These are phyloP conservation scores for Anhinga anhinga DNA, from an alignment of 2,113 vertebrate species.

Conservation along the genomic window DNA sequence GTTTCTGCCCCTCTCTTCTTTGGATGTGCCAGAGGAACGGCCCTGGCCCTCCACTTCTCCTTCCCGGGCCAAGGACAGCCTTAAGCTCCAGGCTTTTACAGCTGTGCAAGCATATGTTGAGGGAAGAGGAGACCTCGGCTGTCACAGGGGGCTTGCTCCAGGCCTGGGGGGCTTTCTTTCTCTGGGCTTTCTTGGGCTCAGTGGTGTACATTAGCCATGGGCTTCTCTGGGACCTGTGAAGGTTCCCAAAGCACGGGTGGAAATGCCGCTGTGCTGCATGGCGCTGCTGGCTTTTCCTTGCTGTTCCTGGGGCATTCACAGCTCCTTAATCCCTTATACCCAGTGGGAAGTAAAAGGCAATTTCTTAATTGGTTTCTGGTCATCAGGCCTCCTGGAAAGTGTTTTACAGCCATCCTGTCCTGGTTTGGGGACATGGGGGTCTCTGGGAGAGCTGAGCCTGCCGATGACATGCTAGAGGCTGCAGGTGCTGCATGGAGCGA, in stretches of 20 bases:
- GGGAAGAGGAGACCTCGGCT: neutral
- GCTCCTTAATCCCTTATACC: neutral
- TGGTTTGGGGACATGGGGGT: rapidly evolving
- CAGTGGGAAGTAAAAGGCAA: neutral
- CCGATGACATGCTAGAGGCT: rapidly evolving
- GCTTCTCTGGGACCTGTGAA: neutral
- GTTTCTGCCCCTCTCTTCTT: neutral
- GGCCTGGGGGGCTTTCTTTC: neutral
- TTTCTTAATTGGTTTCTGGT: neutral
- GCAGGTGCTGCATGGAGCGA: rapidly evolving
- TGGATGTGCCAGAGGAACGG: rapidly evolving
- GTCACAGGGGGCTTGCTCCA: rapidly evolving
- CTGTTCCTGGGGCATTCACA: rapidly evolving
- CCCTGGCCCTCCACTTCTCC: neutral
- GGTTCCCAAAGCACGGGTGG: neutral
- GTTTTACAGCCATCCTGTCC: neutral
- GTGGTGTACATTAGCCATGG: rapidly evolving
- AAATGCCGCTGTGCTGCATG: rapidly evolving
- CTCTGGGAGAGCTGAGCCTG: neutral
- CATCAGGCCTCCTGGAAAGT: neutral
- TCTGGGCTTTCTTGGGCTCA: neutral
- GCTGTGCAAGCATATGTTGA: rapidly evolving
- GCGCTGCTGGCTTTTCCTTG: neutral
- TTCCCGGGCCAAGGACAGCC: neutral
- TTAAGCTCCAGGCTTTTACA: neutral